Base-by-base conservation (phyloP, 23 tunicate genomes). In the Styela clava region DNA sequence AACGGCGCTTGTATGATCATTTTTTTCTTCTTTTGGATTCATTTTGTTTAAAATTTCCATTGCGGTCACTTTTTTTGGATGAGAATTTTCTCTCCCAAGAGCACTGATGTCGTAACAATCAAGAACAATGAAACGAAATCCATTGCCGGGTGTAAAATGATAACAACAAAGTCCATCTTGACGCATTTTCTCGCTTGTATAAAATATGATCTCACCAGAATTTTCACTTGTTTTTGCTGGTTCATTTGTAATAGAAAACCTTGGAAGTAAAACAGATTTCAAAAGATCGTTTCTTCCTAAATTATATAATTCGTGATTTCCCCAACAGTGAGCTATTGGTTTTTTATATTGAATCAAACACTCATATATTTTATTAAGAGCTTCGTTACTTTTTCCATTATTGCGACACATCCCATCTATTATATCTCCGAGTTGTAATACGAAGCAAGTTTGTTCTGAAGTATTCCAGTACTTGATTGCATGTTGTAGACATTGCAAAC, bases 81-180 rank as follows among this genome's bases (percentile, higher is more conserved):
- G 35, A 24, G 25, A n/a, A 22, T 24, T 23, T 32, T 37, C 81
- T 7, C 64, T 25, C 19, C 81, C 81, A 9, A 37, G 64, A 1
- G 81, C 64, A 23, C 81, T 76, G 64, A 37, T 52, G 26, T 76
- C 81, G 37, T 76, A 76, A 29, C 81, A 76, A 52, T 76, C 81
- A 27, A 76, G 27, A 16, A 37, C 64, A 0, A 76, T 52, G 64
- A 76, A 76, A n/a, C 81, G 64, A 52, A 76, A 76, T 24, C 81
- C 81, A 0, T 23, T 0, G 37, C 23, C 18, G 16, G 81, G 81
- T 7, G 64, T 7, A 36, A 76, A 76, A 37, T 76, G 81, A 56
- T 76, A 76, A 29, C 81, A 76, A 76, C 81, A 76, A 16, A 76
- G 37, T 7, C 37, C 18, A 12, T 51, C 81, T 9, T 76, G 16